A percentile compares a stretch with the other conserved stretches of the same genome.
These are phyloP conservation scores for Calliopum simillimum DNA, from an alignment of 2,888 invertebrate genomes.

Conservation along the genomic window DNA sequence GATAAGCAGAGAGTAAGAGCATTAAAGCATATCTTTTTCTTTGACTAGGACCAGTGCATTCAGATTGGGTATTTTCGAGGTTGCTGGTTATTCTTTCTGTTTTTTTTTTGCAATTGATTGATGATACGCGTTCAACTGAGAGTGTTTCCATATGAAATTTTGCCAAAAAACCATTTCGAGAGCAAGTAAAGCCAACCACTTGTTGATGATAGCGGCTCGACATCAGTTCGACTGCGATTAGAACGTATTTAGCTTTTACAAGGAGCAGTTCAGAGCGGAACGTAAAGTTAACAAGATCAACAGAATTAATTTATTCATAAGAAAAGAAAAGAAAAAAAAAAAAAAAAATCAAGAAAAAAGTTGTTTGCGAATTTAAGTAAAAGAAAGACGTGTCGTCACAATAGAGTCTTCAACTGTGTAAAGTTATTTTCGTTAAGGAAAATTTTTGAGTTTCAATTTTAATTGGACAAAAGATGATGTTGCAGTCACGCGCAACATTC, in stretches of 20 bases:
- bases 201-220: slow-evolving; percentile 48
- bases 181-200: not conserved
- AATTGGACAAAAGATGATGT: slow-evolving; percentile 52
- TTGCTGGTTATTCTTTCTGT: too few relatives aligned
- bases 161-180: slow-evolving; percentile 18
- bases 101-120: slow-evolving; percentile 10
- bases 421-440: slow-evolving; percentile 18
- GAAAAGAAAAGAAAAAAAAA: not conserved
- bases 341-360: not conserved
- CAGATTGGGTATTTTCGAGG: too few relatives aligned
- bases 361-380: not conserved
- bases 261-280: slow-evolving; percentile 52
- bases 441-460: slow-evolving; percentile 26
- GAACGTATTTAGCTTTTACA: slow-evolving; percentile 56
- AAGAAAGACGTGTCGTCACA: not conserved
- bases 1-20: not conserved
- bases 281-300: not conserved
- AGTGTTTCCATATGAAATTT: slow-evolving; percentile 17
- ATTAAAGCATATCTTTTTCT: not conserved
- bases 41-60: slow-evolving; percentile 22
- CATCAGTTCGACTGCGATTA: slow-evolving; percentile 45
- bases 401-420: slow-evolving; percentile 10
- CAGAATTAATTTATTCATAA: not conserved
- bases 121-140: not conserved
- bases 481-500: slow-evolving; percentile 56